Conservation (phyloP, 2,113 vertebrate species). For the Salvelinus sp. region DNA sequence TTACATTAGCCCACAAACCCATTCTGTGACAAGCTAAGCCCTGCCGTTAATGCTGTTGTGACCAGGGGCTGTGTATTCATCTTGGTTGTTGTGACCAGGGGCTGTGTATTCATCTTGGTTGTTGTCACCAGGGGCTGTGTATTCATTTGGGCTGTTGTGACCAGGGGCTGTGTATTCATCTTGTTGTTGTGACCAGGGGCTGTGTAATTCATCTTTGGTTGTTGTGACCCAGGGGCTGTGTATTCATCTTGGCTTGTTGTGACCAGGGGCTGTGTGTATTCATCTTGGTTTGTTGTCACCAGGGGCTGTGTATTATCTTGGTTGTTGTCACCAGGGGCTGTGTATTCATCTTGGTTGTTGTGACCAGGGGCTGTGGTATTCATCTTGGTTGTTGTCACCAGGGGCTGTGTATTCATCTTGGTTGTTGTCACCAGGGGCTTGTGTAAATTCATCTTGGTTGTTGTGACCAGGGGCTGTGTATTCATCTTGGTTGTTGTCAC, state of each 20-base stretch:
- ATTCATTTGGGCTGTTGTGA: neutral
- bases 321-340: neutral
- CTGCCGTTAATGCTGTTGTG: neutral
- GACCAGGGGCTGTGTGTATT: neutral
- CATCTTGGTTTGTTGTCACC: neutral
- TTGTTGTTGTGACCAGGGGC: neutral
- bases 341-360: neutral
- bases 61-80: neutral
- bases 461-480: neutral
- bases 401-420: neutral
- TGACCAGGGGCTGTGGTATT: neutral
- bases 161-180: neutral
- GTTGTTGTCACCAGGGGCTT: neutral
- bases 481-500: neutral
- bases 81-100: neutral
- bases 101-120: neutral
- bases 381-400: neutral
- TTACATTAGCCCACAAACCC: neutral
- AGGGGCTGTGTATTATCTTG: neutral
- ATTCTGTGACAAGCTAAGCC: neutral
- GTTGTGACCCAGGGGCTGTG: neutral
- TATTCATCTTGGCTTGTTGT: neutral
- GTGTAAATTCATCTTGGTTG: neutral
- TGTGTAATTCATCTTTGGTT: neutral
- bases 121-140: neutral